These are phyloP conservation scores for Drosophila asahinai DNA, from an alignment of 1,140 invertebrate species.

Conservation along the genomic window DNA sequence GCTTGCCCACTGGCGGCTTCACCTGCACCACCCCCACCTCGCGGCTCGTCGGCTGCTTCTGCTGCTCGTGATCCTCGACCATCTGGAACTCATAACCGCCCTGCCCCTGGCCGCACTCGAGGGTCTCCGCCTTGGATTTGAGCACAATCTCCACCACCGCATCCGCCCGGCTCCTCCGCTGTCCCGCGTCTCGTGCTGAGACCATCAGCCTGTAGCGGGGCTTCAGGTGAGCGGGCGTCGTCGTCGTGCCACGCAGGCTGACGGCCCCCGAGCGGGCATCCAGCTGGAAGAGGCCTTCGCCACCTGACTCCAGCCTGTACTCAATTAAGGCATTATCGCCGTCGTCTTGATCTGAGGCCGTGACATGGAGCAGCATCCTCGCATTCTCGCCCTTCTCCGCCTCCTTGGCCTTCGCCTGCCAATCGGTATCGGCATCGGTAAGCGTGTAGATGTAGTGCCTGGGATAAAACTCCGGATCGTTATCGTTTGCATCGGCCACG, in stretches of 20 bases:
- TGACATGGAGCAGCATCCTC: slow-evolving; percentile 89
- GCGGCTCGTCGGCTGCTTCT: slow-evolving; percentile 85
- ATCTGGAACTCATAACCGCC: slow-evolving; percentile 93
- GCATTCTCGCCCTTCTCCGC: not conserved
- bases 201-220: slow-evolving; percentile 90
- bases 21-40: slow-evolving; percentile 92
- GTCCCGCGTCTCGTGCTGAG: slow-evolving; percentile 92
- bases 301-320: slow-evolving; percentile 91
- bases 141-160: slow-evolving; percentile 93
- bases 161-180: slow-evolving; percentile 89
- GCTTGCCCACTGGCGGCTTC: slow-evolving; percentile 80
- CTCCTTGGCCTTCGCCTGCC: slow-evolving; percentile 76
- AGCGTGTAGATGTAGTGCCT: slow-evolving; percentile 91
- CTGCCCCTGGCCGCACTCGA: slow-evolving; percentile 89
- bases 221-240: slow-evolving; percentile 86
- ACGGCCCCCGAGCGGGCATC: slow-evolving; percentile 92
- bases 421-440: slow-evolving; percentile 87
- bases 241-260: slow-evolving; percentile 87
- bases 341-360: slow-evolving; percentile 92
- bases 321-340: slow-evolving; percentile 93
- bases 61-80: slow-evolving; percentile 89
- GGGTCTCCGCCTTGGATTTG: slow-evolving; percentile 88
- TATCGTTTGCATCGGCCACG: slow-evolving; percentile 96
- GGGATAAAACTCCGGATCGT: slow-evolving; percentile 95
- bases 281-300: slow-evolving; percentile 91